These are phyloP conservation scores for Cyprinella venusta DNA, from an alignment of 2,797 vertebrate genomes.

Conservation along the genomic window DNA sequence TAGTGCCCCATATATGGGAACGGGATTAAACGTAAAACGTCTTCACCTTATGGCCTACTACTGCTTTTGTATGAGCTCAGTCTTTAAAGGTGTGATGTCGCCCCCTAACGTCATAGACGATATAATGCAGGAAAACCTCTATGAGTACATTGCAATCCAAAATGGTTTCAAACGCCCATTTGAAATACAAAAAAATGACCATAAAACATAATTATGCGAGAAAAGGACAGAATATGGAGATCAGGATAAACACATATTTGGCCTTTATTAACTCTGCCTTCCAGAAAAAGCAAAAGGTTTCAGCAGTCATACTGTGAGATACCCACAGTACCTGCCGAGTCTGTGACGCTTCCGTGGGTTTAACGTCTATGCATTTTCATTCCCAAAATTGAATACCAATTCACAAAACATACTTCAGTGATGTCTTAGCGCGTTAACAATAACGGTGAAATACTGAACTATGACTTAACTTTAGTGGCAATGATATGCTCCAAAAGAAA, in stretches of 20 bases:
- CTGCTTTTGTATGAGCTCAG: background rate
- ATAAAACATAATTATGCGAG: background rate
- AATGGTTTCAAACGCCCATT: background rate
- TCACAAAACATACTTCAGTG: constrained; percentile 35
- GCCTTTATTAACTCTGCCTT: constrained; percentile 60
- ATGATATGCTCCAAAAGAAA: constrained; percentile 16
- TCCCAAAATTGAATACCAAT: constrained; percentile 44
- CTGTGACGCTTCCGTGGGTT: constrained; percentile 3
- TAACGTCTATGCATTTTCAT: constrained; percentile 14
- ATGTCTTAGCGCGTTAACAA: constrained; percentile 1
- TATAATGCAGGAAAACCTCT: background rate
- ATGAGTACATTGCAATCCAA: background rate
- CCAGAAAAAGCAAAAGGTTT: constrained; percentile 37
- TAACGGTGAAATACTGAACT: constrained; percentile 31
- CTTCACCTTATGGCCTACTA: too few relatives aligned
- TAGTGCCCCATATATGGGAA: too few relatives aligned
- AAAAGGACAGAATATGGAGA: background rate
- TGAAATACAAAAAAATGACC: background rate
- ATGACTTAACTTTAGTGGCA: constrained; percentile 27
- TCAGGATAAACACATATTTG: constrained; percentile 43
- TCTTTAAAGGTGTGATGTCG: background rate
- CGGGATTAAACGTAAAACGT: too few relatives aligned
- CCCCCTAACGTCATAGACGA: constrained; percentile 9
- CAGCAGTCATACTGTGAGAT: constrained; percentile 61
- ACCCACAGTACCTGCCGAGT: constrained; percentile 55